Conservation (phyloP, 2,113 vertebrate species). For the Oreochromis niloticus region DNA sequence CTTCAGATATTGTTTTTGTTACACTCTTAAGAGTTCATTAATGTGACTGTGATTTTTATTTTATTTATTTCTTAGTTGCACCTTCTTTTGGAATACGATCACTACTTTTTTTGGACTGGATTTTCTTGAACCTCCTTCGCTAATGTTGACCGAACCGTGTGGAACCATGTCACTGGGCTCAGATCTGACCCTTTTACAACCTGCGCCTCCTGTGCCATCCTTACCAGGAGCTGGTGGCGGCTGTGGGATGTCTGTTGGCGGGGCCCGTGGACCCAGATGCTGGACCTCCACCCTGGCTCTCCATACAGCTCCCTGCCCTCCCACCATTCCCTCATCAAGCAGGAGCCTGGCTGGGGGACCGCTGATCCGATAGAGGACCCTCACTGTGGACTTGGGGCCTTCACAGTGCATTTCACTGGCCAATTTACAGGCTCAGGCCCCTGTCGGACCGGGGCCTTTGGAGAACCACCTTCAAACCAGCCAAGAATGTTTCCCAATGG, state of each 20-base stretch:
- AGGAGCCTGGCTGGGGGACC: constrained; percentile 90
- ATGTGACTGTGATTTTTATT: background rate
- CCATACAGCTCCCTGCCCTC: constrained; percentile 82
- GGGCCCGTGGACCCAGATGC: constrained; percentile 90
- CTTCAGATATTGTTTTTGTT: background rate
- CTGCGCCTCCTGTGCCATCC: constrained; percentile 79
- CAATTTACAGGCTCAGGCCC: constrained; percentile 91
- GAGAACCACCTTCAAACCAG: constrained; percentile 76
- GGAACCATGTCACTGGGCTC: constrained; percentile 89
- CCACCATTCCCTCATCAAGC: constrained; percentile 94
- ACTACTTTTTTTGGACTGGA: constrained; percentile 17
- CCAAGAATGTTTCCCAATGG: constrained; percentile 86
- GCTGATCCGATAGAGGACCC: constrained; percentile 85
- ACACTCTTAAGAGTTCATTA: background rate
- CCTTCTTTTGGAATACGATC: constrained; percentile 25
- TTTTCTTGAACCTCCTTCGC: background rate
- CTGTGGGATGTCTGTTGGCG: constrained; percentile 82
- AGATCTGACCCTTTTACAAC: constrained; percentile 80
- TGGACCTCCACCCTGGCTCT: constrained; percentile 88
- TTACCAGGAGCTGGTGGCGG: constrained; percentile 77
- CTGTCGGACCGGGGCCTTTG: constrained; percentile 86
- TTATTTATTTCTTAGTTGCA: background rate
- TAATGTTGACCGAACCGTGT: constrained; percentile 68
- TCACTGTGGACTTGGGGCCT: constrained; percentile 89
- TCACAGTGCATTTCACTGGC: constrained; percentile 94